These are phyloP conservation scores for Marmota monax DNA, from an alignment of 2,113 vertebrate species.

Conservation along the genomic window DNA sequence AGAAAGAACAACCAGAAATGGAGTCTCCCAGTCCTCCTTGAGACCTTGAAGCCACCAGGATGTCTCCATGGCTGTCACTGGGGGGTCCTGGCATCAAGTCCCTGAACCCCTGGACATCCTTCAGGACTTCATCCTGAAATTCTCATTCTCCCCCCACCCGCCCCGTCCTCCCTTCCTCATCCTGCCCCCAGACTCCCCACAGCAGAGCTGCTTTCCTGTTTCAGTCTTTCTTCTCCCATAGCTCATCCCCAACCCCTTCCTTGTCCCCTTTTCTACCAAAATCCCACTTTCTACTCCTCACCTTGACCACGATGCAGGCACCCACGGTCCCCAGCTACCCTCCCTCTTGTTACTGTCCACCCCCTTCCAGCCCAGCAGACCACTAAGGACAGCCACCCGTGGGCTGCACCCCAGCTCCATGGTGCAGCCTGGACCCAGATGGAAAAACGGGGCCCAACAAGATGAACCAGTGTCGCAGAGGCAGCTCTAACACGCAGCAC, in stretches of 20 bases:
- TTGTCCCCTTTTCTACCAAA: background rate
- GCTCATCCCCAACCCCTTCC: too few species aligned
- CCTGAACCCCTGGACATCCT: background rate
- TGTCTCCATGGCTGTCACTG: background rate
- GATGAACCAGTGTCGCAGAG: rapidly evolving
- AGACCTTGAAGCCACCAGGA: background rate
- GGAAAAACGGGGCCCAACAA: too few species aligned
- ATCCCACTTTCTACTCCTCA: background rate
- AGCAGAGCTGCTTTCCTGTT: background rate
- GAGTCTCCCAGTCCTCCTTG: background rate
- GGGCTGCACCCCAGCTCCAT: background rate
- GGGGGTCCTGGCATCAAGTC: background rate
- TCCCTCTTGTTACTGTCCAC: background rate
- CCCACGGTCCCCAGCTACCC: rapidly evolving
- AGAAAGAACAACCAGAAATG: background rate
- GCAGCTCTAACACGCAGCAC: too few species aligned
- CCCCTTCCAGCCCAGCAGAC: background rate
- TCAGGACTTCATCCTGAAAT: background rate
- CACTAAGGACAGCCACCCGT: background rate
- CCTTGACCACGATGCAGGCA: background rate
- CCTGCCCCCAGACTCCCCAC: too few species aligned
- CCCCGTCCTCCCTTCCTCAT: too few species aligned
- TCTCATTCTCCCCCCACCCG: too few species aligned
- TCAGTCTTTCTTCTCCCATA: background rate
- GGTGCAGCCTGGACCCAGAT: background rate